Conservation (phyloP, 2,113 vertebrate genomes). For the Indri indri region DNA sequence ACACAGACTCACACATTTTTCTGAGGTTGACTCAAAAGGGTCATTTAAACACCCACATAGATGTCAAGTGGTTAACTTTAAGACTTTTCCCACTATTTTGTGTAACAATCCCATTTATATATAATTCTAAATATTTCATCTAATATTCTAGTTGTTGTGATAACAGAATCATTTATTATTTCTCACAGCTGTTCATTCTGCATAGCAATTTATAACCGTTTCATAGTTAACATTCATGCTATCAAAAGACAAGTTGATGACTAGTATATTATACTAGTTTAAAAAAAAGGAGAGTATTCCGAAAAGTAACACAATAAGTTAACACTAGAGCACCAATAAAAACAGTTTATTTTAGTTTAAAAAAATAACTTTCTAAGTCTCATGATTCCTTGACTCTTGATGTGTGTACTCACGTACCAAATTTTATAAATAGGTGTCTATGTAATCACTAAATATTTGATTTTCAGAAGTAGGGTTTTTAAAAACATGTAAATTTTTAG, state of each 20-base stretch:
- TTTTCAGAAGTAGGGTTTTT: background rate
- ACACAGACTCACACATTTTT: background rate
- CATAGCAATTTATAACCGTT: constrained; percentile 57
- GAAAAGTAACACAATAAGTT: background rate
- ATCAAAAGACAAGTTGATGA: constrained; percentile 50
- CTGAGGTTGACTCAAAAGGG: background rate
- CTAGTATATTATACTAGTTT: background rate
- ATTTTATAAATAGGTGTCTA: background rate
- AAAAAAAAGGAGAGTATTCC: background rate
- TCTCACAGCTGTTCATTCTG: constrained; percentile 50
- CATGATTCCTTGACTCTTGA: background rate
- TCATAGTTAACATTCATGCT: constrained; percentile 4
- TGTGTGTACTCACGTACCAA: background rate
- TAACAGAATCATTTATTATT: constrained; percentile 58
- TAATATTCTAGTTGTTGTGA: constrained; percentile 26
- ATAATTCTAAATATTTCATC: constrained; percentile 38
- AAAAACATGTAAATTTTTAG: background rate
- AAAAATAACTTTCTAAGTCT: background rate
- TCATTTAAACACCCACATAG: background rate
- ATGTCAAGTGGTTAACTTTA: constrained; percentile 27
- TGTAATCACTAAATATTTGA: background rate
- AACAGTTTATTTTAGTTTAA: too few species aligned
- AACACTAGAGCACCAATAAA: background rate
- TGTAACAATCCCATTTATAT: constrained; percentile 2
- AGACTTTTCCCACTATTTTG: background rate